phyloP scores from a whole-genome alignment of 1,140 invertebrate species.

The Periplaneta americana region DNA sequence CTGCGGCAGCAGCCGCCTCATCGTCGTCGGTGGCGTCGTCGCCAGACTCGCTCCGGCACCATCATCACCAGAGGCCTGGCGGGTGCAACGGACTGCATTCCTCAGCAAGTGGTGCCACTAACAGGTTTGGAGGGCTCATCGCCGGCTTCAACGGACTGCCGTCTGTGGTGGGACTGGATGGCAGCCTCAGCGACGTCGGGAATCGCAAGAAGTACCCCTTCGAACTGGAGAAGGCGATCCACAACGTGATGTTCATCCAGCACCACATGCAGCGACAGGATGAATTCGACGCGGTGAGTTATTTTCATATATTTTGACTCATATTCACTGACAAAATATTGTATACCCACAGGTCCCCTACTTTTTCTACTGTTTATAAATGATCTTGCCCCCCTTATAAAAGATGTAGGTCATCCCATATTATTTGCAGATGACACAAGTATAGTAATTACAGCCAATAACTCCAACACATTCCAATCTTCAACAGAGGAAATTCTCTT shows the following conservation, averaged over 20 bases:
- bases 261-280: slow-evolving; percentile 90
- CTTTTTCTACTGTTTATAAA: no score
- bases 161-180: slow-evolving; percentile 72
- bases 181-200: slow-evolving; percentile 73
- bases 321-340: no score
- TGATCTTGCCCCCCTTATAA: no score
- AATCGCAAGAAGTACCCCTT: slow-evolving; percentile 82
- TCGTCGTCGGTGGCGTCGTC: slow-evolving; percentile 59
- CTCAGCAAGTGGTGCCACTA: slow-evolving; percentile 60
- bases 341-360: no score
- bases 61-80: slow-evolving; percentile 41
- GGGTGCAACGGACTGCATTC: slow-evolving; percentile 69
- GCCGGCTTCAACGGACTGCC: slow-evolving; percentile 63
- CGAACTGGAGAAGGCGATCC: slow-evolving; percentile 87
- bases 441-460: no score
- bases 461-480: no score
- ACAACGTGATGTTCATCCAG: slow-evolving; percentile 93
- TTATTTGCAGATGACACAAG: no score
- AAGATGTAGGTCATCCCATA: no score
- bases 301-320: no score
- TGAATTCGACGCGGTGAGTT: slow-evolving; percentile 84
- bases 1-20: slow-evolving; percentile 56
- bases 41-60: slow-evolving; percentile 60
- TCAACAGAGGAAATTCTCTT: no score
- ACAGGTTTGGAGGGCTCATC: slow-evolving; percentile 60